Percentiles rank a stretch among this genome's conserved stretches.
phyloP scores from a whole-genome alignment of 2,888 invertebrate genomes.

The Adelognathus sp. region DNA sequence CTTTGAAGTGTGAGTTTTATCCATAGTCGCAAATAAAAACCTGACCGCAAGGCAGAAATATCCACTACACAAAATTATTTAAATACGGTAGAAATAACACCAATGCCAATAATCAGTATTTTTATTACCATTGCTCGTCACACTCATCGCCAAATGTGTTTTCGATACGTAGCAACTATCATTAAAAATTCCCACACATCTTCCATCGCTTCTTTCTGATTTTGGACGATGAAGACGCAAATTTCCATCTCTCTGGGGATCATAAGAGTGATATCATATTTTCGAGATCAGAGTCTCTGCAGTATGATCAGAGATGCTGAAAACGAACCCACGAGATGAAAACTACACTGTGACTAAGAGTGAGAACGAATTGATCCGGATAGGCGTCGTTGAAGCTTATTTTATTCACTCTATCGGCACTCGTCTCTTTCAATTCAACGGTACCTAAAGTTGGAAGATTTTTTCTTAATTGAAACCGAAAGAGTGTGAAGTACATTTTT shows the following conservation, averaged over 20 bases:
- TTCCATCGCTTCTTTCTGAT: conserved; percentile 42
- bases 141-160: conserved; percentile 82
- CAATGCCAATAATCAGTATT: no score
- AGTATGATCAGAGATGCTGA: not conserved
- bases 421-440: conserved; percentile 58
- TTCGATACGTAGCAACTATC: conserved; percentile 82
- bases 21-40: no score
- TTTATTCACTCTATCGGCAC: conserved; percentile 65
- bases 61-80: no score
- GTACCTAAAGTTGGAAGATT: conserved; percentile 54
- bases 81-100: no score
- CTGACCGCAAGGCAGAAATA: no score
- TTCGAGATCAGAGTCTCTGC: not conserved
- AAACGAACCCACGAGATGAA: conserved; percentile 79
- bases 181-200: conserved; percentile 80
- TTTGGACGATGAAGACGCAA: conserved; percentile 42
- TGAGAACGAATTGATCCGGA: conserved; percentile 79
- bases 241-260: conserved; percentile 7
- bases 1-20: no score
- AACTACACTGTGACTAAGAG: conserved; percentile 77
- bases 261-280: not conserved
- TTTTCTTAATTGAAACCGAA: not conserved
- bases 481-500: not conserved
- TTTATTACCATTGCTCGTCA: conserved; percentile 67
- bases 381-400: conserved; percentile 79